phyloP scores from a whole-genome alignment of 2,888 invertebrate species.

The Ommatoiulus sabulosus region DNA sequence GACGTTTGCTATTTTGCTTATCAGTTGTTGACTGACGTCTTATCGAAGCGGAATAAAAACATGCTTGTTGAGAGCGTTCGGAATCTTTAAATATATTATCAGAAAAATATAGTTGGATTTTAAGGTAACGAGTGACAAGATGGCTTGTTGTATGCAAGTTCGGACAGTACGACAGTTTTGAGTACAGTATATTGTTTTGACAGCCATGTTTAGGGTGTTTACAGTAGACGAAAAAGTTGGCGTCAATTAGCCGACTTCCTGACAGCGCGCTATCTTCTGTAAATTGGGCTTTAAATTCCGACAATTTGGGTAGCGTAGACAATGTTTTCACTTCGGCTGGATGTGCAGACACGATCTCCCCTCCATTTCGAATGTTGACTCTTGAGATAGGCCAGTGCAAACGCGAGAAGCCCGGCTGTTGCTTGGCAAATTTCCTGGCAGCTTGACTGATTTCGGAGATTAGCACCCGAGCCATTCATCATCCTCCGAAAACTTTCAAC shows the following conservation, averaged over 20 bases:
- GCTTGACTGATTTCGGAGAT: not conserved
- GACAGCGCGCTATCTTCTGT: not conserved
- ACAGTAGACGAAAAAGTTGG: not conserved
- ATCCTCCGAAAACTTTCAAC: not conserved
- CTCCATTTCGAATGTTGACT: not conserved
- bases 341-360: not conserved
- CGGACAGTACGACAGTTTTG: no score
- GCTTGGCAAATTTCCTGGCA: slow-evolving; percentile 7
- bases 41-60: no score
- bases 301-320: not conserved
- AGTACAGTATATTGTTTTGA: not conserved
- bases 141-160: no score
- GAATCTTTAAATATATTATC: no score
- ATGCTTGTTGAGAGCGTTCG: no score
- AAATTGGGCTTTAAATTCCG: not conserved
- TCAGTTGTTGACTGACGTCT: no score
- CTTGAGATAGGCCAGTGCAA: not conserved
- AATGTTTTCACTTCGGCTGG: not conserved
- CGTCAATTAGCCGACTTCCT: not conserved
- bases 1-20: no score
- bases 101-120: no score
- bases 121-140: no score
- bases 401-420: not conserved
- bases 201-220: not conserved
- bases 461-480: slow-evolving; percentile 9